Conservation (phyloP, 2,888 invertebrate species). For the Schizaphis graminum region DNA sequence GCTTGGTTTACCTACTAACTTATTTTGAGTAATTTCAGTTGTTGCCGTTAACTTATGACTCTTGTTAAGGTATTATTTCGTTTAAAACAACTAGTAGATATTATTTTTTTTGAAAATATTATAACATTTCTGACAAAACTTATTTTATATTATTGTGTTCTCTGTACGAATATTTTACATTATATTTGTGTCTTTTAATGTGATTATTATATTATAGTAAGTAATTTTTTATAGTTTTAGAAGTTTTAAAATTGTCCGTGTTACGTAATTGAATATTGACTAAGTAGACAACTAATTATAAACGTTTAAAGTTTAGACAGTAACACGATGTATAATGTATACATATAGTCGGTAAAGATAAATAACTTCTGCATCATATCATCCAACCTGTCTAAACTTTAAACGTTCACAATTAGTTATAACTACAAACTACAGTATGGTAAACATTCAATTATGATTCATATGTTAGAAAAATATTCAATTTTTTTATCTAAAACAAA, state of each 20-base stretch:
- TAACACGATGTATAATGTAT: slow-evolving; percentile 12
- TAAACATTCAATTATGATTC: background rate
- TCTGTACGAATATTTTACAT: background rate
- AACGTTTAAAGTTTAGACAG: slow-evolving; percentile 60
- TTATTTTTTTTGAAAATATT: background rate
- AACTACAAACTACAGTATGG: background rate
- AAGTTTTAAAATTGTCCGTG: background rate
- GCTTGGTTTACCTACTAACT: background rate
- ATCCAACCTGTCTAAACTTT: slow-evolving; percentile 54
- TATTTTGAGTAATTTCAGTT: background rate
- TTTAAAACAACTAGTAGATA: background rate
- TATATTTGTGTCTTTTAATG: background rate
- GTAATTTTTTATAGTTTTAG: background rate
- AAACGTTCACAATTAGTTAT: slow-evolving; percentile 53
- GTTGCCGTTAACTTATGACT: background rate
- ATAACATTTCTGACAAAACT: background rate
- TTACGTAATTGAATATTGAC: slow-evolving; percentile 50
- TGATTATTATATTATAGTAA: background rate
- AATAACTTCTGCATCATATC: slow-evolving; percentile 55
- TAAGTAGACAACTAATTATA: slow-evolving; percentile 49
- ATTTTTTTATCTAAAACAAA: background rate
- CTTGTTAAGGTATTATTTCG: background rate
- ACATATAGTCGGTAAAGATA: background rate
- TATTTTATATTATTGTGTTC: background rate
- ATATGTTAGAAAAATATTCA: background rate